Conservation (phyloP, 2,888 invertebrate species). For the Campoplex nolae region DNA sequence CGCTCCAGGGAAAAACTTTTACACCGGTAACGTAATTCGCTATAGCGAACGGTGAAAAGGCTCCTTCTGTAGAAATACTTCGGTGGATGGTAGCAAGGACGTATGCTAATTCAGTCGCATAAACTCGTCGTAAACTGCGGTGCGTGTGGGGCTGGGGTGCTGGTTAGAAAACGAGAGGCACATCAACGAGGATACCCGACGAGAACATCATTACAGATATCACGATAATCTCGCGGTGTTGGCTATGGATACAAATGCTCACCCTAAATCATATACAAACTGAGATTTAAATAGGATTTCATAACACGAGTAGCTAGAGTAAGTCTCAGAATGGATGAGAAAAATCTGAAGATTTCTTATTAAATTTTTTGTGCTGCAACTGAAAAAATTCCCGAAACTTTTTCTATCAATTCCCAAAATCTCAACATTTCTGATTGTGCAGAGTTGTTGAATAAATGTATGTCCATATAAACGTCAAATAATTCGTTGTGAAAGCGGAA, state of each 20-base stretch:
- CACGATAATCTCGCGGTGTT: conserved; percentile 53
- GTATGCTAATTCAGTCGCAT: conserved; percentile 71
- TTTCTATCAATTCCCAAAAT: conserved; percentile 17
- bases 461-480: neutral
- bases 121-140: conserved; percentile 69
- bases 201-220: conserved; percentile 66
- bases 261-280: neutral
- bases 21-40: conserved; percentile 53
- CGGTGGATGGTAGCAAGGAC: conserved; percentile 70
- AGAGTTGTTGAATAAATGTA: neutral
- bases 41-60: conserved; percentile 29
- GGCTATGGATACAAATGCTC: neutral
- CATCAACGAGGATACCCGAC: conserved; percentile 54
- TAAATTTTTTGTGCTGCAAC: too few species aligned
- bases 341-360: neutral
- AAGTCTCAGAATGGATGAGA: too few species aligned
- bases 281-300: neutral
- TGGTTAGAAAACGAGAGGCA: conserved; percentile 51
- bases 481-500: conserved; percentile 68
- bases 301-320: neutral
- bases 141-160: conserved; percentile 43
- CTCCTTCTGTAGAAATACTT: conserved; percentile 51
- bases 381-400: neutral
- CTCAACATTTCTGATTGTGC: conserved; percentile 19
- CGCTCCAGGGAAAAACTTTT: conserved; percentile 24